Evolutionary conservation across 2,888 invertebrate genomes (phyloP), one percentile per base, ranked within the genome.

Genomic region (Melieria omissa): DNA sequence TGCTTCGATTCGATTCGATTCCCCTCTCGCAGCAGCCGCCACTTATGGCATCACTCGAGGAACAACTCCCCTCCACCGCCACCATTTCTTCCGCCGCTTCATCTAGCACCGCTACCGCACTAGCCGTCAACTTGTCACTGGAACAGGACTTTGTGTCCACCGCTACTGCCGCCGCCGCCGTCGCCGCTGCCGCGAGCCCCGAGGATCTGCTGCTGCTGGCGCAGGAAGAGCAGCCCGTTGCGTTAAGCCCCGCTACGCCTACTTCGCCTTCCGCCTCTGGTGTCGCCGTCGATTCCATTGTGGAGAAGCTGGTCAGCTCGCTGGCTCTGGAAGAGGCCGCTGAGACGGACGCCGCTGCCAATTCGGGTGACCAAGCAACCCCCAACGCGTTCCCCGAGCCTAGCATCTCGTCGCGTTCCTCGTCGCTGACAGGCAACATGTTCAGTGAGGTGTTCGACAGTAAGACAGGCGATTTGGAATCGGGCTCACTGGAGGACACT

Each of bases 401-500:
- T 54, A 74, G 73, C 66, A 66, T 74, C 58, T 75, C 76, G 2
- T 76, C 78, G 29, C 77, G 77, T 64, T 77, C 78, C 7, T 77
- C 78, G 44, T 76, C 77, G 8, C 69, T 78, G 62, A 74, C 75
- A 14, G 74, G 74, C 70, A 78, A 74, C 45, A 79, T 79, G 79
- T 79, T 79, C 70, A 79, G 78, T 57, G 79, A 79, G 16, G 78
- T 79, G 5, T 86, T 83, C 64, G 86, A 86, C 64, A 78, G 78
- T 49, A 84, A 83, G 52, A 83, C 83, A 42, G 81, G 80, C 49
- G 83, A 85, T 73, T 80, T 85, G 73, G 85, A 86, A 76, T 84
- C 85, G 29, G 78, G 79, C 45, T 78, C 84, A 4, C 80, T 88
- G 73, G 88, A 88, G 76, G 88, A 88, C 78, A 79, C 85, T 55